These are phyloP conservation scores for Drosophila mayaguana DNA, from an alignment of 2,888 invertebrate genomes.

Conservation along the genomic window DNA sequence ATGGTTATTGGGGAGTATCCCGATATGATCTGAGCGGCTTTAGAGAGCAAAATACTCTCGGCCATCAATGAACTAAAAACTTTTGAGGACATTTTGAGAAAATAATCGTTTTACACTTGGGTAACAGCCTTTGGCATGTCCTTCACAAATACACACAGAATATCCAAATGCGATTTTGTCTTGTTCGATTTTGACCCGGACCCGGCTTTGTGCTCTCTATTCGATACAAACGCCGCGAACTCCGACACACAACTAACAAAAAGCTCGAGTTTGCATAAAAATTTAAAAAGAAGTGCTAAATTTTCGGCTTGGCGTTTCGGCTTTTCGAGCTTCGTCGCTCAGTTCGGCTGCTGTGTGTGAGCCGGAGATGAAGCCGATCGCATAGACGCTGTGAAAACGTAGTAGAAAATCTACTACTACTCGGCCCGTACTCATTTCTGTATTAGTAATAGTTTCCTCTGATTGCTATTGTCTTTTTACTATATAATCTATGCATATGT, in stretches of 20 bases:
- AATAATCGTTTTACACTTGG: slow-evolving; percentile 24
- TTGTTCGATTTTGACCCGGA: slow-evolving; percentile 25
- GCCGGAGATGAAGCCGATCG: slow-evolving; percentile 50
- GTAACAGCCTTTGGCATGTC: slow-evolving; percentile 33
- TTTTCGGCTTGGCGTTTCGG: slow-evolving; percentile 68
- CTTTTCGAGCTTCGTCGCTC: slow-evolving; percentile 50
- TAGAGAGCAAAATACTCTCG: slow-evolving; percentile 82
- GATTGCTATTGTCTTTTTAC: slow-evolving; percentile 37
- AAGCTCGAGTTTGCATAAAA: slow-evolving; percentile 82
- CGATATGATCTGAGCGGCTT: slow-evolving; percentile 75
- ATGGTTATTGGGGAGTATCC: slow-evolving; percentile 84
- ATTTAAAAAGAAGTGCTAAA: slow-evolving; percentile 85
- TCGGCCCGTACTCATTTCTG: background rate
- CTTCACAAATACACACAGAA: slow-evolving; percentile 20
- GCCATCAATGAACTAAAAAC: slow-evolving; percentile 78
- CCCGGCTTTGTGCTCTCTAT: slow-evolving; percentile 34
- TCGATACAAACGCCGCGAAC: slow-evolving; percentile 66
- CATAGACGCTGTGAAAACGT: slow-evolving; percentile 44
- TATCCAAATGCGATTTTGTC: background rate
- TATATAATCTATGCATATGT: background rate
- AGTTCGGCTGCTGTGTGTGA: slow-evolving; percentile 54
- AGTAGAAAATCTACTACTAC: slow-evolving; percentile 59
- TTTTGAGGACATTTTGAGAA: slow-evolving; percentile 77
- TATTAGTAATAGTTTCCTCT: slow-evolving; percentile 1
- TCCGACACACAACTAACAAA: slow-evolving; percentile 84